A percentile compares a stretch with the other conserved stretches of the same genome.
phyloP scores from a whole-genome alignment of 2,797 vertebrate species.

The Yasuhikotakia modesta region DNA sequence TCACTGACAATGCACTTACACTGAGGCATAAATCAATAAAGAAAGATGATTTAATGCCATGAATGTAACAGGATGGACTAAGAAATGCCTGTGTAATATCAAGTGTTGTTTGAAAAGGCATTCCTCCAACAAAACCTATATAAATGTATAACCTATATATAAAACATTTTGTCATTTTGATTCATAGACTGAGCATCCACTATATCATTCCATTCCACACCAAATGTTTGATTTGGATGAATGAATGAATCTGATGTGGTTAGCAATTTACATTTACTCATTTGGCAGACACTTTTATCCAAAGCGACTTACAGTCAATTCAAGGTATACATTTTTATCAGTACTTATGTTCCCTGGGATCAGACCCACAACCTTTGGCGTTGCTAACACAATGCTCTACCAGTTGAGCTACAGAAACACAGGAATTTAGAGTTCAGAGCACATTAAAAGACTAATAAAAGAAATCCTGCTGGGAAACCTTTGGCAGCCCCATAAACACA shows the following conservation, averaged over 20 bases:
- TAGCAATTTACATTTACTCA: too few relatives aligned
- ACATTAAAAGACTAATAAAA: conserved; percentile 56
- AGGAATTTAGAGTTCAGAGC: conserved; percentile 62
- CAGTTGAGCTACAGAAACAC: too few relatives aligned
- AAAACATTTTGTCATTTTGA: too few relatives aligned
- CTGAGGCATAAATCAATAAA: conserved; percentile 6
- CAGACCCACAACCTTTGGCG: too few relatives aligned
- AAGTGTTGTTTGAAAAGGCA: neutral
- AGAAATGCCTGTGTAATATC: conserved; percentile 1
- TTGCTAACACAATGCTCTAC: too few relatives aligned
- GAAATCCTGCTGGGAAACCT: conserved; percentile 61
- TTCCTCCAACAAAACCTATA: neutral
- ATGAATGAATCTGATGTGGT: conserved; percentile 56
- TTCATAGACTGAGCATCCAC: neutral
- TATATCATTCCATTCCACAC: too few relatives aligned
- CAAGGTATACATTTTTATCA: too few relatives aligned
- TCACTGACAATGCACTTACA: conserved; percentile 23
- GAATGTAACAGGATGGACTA: neutral
- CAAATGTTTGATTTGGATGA: too few relatives aligned
- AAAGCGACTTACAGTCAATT: too few relatives aligned
- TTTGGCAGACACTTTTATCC: too few relatives aligned
- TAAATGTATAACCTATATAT: too few relatives aligned
- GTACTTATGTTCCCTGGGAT: too few relatives aligned
- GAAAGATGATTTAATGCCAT: neutral
- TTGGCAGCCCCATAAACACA: conserved; percentile 69